These are phyloP conservation scores for Synergus japonicus DNA, from an alignment of 2,888 invertebrate species.

Conservation along the genomic window DNA sequence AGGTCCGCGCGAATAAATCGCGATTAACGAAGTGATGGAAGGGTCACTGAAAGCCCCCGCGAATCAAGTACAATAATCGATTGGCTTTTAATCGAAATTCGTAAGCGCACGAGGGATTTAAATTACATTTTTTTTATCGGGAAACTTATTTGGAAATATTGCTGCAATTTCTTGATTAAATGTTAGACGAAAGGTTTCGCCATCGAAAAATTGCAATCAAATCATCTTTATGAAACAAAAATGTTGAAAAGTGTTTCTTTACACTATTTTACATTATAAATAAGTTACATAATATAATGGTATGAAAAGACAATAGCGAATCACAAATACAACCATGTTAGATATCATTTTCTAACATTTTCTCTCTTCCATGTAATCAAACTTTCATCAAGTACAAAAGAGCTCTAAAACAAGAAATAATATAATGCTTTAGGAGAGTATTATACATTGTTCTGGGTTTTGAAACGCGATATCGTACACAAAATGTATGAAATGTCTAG, in stretches of 20 bases:
- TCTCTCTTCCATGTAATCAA: not conserved
- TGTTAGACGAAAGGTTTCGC: not conserved
- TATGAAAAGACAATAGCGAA: not conserved
- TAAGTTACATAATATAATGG: too few relatives aligned
- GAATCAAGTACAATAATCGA: conserved; percentile 11
- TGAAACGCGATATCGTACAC: not conserved
- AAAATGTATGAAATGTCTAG: not conserved
- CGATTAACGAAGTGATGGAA: conserved; percentile 49
- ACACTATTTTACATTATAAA: too few relatives aligned
- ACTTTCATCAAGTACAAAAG: not conserved
- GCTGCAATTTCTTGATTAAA: not conserved
- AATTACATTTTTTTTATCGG: not conserved
- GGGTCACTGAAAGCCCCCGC: not conserved
- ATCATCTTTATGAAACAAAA: too few relatives aligned
- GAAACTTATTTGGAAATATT: not conserved
- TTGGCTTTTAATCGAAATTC: conserved; percentile 23
- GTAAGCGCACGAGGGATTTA: not conserved
- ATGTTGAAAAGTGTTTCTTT: too few relatives aligned
- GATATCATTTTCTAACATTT: not conserved
- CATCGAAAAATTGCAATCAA: too few relatives aligned
- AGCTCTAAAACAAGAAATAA: not conserved
- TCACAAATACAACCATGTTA: not conserved
- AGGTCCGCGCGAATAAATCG: conserved; percentile 51
- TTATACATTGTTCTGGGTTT: not conserved
- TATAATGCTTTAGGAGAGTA: not conserved